Conservation (phyloP, 2,797 vertebrate genomes). For the Chrysocyon brachyurus region DNA sequence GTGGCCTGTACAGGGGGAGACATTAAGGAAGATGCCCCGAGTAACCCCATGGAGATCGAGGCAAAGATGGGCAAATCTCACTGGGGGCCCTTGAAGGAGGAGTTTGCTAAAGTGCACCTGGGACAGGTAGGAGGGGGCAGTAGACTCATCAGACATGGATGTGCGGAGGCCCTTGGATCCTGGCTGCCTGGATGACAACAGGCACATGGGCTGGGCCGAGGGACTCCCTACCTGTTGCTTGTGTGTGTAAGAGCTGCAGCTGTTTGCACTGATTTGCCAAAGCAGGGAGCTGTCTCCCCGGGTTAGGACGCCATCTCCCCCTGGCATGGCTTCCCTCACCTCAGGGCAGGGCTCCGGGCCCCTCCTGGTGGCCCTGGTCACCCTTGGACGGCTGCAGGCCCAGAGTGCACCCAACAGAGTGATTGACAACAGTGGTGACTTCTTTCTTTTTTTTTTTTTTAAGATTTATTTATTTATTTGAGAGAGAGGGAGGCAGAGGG, state of each 20-base stretch:
- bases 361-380: not conserved
- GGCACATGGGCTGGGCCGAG: not conserved
- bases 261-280: not conserved
- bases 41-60: no score
- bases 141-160: not conserved
- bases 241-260: no score
- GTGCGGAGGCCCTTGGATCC: not conserved
- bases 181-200: not conserved
- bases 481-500: not conserved
- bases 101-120: not conserved
- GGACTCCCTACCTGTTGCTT: accelerated
- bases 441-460: not conserved
- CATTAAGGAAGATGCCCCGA: not conserved
- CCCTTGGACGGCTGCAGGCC: not conserved
- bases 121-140: not conserved
- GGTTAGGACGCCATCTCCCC: accelerated
- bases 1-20: constrained; percentile 81
- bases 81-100: not conserved
- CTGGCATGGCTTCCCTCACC: not conserved
- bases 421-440: not conserved
- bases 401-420: not conserved
- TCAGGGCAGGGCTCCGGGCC: not conserved
- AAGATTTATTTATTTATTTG: not conserved
- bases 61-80: not conserved
- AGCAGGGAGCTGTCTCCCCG: not conserved